These are phyloP conservation scores for Plebejus melissa DNA, from an alignment of 2,888 invertebrate species.

Conservation along the genomic window DNA sequence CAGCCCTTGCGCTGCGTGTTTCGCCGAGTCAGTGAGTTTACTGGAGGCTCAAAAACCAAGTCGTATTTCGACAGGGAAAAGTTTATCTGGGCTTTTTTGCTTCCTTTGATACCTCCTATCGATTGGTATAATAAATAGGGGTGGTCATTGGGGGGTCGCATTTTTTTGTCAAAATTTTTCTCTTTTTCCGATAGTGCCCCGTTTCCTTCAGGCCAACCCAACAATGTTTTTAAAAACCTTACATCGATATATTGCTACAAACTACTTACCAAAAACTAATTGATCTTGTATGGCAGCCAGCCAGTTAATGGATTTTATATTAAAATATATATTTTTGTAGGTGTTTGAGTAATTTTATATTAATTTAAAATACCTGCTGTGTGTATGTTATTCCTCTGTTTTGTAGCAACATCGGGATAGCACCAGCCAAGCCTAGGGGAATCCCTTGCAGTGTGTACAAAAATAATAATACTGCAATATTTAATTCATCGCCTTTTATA, in stretches of 20 bases:
- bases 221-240: not conserved
- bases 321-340: not conserved
- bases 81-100: too few relatives aligned
- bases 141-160: too few relatives aligned
- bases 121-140: too few relatives aligned
- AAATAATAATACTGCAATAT: constrained; percentile 92
- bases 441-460: constrained; percentile 97
- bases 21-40: too few relatives aligned
- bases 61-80: too few relatives aligned
- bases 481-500: constrained; percentile 86
- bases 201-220: too few relatives aligned
- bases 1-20: too few relatives aligned
- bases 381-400: constrained; percentile 95
- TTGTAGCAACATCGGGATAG: constrained; percentile 96
- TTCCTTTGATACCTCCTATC: too few relatives aligned
- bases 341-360: constrained; percentile 2
- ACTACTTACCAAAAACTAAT: not conserved
- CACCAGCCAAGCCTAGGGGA: constrained; percentile 95
- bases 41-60: too few relatives aligned
- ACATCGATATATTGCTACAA: not conserved
- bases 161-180: too few relatives aligned
- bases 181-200: too few relatives aligned
- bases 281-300: not conserved
- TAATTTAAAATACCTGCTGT: constrained; percentile 83
- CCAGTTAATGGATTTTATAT: constrained; percentile 18